phyloP scores from a whole-genome alignment of 2,888 invertebrate genomes.

The Eristalis tenax region DNA sequence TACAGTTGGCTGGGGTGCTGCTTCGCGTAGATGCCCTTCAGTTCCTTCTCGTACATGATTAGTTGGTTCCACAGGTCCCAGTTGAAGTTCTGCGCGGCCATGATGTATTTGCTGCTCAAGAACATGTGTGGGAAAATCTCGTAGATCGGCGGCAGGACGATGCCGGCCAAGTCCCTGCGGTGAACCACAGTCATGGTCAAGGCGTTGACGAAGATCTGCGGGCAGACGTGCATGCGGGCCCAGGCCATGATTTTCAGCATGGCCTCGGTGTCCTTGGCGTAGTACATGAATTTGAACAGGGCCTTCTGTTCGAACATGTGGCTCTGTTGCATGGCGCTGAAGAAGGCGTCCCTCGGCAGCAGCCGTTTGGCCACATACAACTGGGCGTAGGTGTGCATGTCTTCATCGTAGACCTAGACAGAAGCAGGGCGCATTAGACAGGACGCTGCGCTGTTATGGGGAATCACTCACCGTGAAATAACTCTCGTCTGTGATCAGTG shows the following conservation, averaged over 20 bases:
- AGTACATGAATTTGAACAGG: slow-evolving; percentile 86
- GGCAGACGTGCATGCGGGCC: slow-evolving; percentile 86
- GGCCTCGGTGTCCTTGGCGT: slow-evolving; percentile 87
- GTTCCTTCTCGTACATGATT: slow-evolving; percentile 80
- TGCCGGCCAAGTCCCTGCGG: slow-evolving; percentile 85
- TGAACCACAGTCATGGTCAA: slow-evolving; percentile 85
- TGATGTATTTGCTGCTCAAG: slow-evolving; percentile 86
- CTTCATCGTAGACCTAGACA: slow-evolving; percentile 73
- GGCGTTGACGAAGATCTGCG: slow-evolving; percentile 86
- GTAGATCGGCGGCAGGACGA: slow-evolving; percentile 87
- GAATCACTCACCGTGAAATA: slow-evolving; percentile 73
- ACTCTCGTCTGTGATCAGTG: slow-evolving; percentile 73
- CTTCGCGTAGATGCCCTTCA: slow-evolving; percentile 80
- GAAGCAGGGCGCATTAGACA: slow-evolving; percentile 56
- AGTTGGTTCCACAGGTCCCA: slow-evolving; percentile 81
- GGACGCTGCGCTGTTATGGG: not conserved
- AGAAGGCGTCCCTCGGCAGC: slow-evolving; percentile 83
- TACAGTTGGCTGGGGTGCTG: slow-evolving; percentile 50
- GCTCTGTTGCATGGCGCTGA: slow-evolving; percentile 82
- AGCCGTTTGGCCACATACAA: slow-evolving; percentile 78
- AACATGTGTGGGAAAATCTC: slow-evolving; percentile 89
- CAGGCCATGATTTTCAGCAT: slow-evolving; percentile 87
- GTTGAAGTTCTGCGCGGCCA: slow-evolving; percentile 84
- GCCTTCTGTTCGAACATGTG: slow-evolving; percentile 84
- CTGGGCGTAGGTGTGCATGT: slow-evolving; percentile 74